Percentiles rank a stretch among this genome's conserved stretches.
phyloP scores from a whole-genome alignment of 1,140 invertebrate species.

The Zaprionus vittiger region DNA sequence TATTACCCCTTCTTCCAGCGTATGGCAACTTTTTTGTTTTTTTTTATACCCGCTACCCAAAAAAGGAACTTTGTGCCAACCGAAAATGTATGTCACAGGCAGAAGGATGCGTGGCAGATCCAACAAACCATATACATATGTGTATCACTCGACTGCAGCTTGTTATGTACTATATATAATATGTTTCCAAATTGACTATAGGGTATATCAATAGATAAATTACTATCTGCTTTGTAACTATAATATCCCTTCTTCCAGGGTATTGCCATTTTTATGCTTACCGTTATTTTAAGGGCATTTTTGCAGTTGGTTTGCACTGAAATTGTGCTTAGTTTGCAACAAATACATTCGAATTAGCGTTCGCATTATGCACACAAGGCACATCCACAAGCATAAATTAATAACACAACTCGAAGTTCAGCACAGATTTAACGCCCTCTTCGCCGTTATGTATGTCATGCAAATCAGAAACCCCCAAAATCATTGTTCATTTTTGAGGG shows the following conservation, averaged over 20 bases:
- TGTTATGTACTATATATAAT: not conserved
- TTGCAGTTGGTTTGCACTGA: slow-evolving; percentile 30
- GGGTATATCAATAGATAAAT: too few species aligned
- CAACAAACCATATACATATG: too few species aligned
- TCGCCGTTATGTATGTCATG: slow-evolving; percentile 8
- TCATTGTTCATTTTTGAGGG: slow-evolving; percentile 12
- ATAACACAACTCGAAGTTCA: slow-evolving; percentile 44
- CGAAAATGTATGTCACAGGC: too few species aligned
- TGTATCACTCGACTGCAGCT: not conserved
- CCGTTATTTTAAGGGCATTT: not conserved
- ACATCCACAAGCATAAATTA: slow-evolving; percentile 59
- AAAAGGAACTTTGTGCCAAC: too few species aligned
- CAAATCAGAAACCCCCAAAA: slow-evolving; percentile 38
- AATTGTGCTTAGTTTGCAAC: slow-evolving; percentile 36
- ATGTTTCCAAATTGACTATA: too few species aligned
- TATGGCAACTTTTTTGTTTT: too few species aligned
- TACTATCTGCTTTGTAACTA: too few species aligned
- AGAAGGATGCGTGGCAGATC: too few species aligned
- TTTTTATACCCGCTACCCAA: too few species aligned
- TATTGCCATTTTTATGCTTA: not conserved
- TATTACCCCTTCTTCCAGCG: too few species aligned
- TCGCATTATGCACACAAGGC: slow-evolving; percentile 20
- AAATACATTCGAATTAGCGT: slow-evolving; percentile 55
- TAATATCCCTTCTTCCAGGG: not conserved
- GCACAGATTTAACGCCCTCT: slow-evolving; percentile 1